Percentiles rank a stretch among this genome's conserved stretches.
phyloP scores from a whole-genome alignment of 2,888 invertebrate species.

The Sepioteuthis lessoniana region DNA sequence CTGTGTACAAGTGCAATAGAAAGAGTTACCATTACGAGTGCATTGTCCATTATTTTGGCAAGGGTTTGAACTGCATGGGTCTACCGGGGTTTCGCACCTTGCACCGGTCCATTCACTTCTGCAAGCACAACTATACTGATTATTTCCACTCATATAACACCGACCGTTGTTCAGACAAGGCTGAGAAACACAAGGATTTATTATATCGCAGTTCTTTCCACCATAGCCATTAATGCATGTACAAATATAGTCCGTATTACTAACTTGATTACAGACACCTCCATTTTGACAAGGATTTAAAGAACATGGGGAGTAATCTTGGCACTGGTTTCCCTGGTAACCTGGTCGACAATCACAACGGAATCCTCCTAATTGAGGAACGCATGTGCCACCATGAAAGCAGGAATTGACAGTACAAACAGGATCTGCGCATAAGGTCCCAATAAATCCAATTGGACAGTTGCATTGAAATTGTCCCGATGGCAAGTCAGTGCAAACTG shows the following conservation, averaged over 20 bases:
- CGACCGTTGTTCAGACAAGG: not conserved
- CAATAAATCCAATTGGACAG: not conserved
- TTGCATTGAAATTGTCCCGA: not conserved
- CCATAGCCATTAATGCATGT: not conserved
- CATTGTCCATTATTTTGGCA: not conserved
- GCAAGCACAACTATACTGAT: not conserved
- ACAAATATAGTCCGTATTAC: not conserved
- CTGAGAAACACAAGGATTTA: not conserved
- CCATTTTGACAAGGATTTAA: not conserved
- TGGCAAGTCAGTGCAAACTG: not conserved
- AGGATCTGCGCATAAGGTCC: not conserved
- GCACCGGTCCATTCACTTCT: not conserved
- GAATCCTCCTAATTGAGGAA: not conserved
- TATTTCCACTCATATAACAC: not conserved
- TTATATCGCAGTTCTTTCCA: not conserved
- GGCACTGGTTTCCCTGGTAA: not conserved
- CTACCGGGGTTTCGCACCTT: not conserved
- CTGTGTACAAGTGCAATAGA: not conserved
- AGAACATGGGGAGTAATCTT: not conserved
- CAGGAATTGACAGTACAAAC: not conserved
- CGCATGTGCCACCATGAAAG: not conserved
- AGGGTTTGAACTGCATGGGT: not conserved
- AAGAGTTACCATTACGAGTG: not conserved
- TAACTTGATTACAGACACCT: not conserved
- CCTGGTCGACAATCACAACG: not conserved